Evolutionary conservation across 2,888 invertebrate species (phyloP).

Genomic region (Zeuzera pyrina): DNA sequence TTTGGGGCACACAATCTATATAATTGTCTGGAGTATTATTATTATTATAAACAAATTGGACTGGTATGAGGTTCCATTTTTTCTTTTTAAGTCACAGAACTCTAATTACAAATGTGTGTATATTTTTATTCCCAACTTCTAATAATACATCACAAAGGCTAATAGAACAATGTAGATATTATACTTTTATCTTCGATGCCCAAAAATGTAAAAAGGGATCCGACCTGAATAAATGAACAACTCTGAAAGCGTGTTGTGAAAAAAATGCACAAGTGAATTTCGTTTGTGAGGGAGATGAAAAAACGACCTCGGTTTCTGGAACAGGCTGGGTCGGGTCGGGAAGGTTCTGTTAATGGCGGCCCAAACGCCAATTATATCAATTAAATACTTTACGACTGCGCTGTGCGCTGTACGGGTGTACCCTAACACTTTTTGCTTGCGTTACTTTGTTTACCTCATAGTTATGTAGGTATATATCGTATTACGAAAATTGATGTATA

Average conservation of each 20-base stretch:
- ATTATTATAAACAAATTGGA: no score
- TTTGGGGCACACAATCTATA: no score
- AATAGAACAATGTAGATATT: constrained; percentile 5
- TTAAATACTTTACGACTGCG: constrained; percentile 53
- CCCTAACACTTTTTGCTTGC: no score
- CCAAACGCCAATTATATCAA: constrained; percentile 66
- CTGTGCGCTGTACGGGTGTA: no score
- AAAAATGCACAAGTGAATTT: constrained; percentile 44
- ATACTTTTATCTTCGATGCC: constrained; percentile 31
- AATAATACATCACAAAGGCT: constrained; percentile 2
- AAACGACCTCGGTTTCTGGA: constrained; percentile 45
- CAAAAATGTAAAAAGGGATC: constrained; percentile 45
- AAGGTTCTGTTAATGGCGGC: constrained; percentile 51
- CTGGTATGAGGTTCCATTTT: no score
- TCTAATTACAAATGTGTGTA: no score
- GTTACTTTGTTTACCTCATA: no score
- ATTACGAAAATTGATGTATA: no score
- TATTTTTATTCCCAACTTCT: background rate
- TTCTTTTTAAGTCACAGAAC: no score
- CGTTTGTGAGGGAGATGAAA: constrained; percentile 36
- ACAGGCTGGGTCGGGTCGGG: constrained; percentile 29
- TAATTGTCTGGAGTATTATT: no score
- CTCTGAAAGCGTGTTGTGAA: constrained; percentile 47
- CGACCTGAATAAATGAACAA: constrained; percentile 52
- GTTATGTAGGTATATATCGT: no score